Conservation (phyloP, 2,113 vertebrate species). For the Rhinichthys klamathensis region DNA sequence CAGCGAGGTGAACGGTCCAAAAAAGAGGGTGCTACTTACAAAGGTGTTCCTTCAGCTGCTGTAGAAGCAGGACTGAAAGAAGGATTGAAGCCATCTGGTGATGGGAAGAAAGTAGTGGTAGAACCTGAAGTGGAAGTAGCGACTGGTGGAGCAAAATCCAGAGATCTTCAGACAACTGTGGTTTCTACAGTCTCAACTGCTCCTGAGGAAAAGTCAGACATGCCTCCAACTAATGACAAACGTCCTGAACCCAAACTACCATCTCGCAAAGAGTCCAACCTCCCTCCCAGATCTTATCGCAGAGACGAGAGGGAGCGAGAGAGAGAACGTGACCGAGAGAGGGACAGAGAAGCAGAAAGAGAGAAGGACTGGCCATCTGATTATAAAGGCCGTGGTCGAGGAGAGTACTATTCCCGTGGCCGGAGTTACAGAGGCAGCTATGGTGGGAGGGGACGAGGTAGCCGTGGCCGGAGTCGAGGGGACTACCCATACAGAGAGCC, state of each 20-base stretch:
- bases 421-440: constrained; percentile 95
- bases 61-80: constrained; percentile 67
- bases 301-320: constrained; percentile 91
- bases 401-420: constrained; percentile 96
- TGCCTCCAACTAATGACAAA: constrained; percentile 76
- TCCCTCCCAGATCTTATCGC: constrained; percentile 85
- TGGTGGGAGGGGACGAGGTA: constrained; percentile 85
- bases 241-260: constrained; percentile 80
- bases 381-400: constrained; percentile 90
- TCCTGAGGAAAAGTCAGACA: constrained; percentile 87
- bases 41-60: constrained; percentile 63
- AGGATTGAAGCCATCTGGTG: constrained; percentile 63
- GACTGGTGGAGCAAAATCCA: constrained; percentile 53
- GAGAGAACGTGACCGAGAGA: constrained; percentile 80
- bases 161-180: constrained; percentile 67
- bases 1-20: constrained; percentile 75
- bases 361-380: constrained; percentile 92
- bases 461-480: constrained; percentile 87
- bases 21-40: constrained; percentile 74
- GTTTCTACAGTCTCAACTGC: constrained; percentile 64
- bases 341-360: constrained; percentile 68
- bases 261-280: constrained; percentile 80
- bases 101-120: constrained; percentile 62
- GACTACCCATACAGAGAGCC: constrained; percentile 90
- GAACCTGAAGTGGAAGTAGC: constrained; percentile 61